Conservation (phyloP, 2,113 vertebrate species). For the Puma concolor region DNA sequence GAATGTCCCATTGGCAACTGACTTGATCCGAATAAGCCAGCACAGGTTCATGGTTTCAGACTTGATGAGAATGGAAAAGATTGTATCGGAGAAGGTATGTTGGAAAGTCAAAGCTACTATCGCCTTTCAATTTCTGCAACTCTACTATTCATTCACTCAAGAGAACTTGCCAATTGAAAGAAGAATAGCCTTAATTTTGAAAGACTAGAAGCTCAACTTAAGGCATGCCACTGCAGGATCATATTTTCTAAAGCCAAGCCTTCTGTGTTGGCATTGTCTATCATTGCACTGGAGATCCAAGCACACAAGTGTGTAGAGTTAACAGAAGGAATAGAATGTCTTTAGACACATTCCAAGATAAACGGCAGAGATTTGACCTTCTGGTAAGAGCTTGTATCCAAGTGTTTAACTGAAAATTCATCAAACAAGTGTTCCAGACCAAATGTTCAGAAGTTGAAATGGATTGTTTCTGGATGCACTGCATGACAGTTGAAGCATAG, state of each 20-base stretch:
- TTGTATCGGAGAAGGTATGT: slow-evolving; percentile 94
- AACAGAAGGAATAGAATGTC: slow-evolving; percentile 86
- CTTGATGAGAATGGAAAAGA: slow-evolving; percentile 99
- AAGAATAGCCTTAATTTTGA: slow-evolving; percentile 91
- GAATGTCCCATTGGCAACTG: slow-evolving; percentile 93
- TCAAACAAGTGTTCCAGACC: slow-evolving; percentile 94
- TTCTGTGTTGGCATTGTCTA: slow-evolving; percentile 93
- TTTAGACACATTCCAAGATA: slow-evolving; percentile 92
- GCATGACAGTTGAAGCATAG: slow-evolving; percentile 95
- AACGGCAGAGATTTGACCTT: slow-evolving; percentile 91
- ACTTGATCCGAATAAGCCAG: slow-evolving; percentile 97
- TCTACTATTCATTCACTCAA: slow-evolving; percentile 90
- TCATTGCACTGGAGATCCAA: slow-evolving; percentile 91
- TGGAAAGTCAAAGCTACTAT: slow-evolving; percentile 95
- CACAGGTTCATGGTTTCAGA: slow-evolving; percentile 96
- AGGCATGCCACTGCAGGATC: slow-evolving; percentile 96
- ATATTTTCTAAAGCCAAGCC: slow-evolving; percentile 97
- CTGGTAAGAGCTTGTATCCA: slow-evolving; percentile 93
- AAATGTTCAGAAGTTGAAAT: slow-evolving; percentile 94
- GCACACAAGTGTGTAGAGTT: slow-evolving; percentile 89
- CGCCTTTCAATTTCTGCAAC: slow-evolving; percentile 92
- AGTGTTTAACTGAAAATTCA: slow-evolving; percentile 95
- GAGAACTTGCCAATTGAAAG: slow-evolving; percentile 89
- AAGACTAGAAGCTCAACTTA: slow-evolving; percentile 95
- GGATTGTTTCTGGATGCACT: slow-evolving; percentile 96